Evolutionary conservation across 2,888 invertebrate genomes (phyloP), one percentile per base, ranked within the genome.

Genomic region (Hedychridium roseum): DNA sequence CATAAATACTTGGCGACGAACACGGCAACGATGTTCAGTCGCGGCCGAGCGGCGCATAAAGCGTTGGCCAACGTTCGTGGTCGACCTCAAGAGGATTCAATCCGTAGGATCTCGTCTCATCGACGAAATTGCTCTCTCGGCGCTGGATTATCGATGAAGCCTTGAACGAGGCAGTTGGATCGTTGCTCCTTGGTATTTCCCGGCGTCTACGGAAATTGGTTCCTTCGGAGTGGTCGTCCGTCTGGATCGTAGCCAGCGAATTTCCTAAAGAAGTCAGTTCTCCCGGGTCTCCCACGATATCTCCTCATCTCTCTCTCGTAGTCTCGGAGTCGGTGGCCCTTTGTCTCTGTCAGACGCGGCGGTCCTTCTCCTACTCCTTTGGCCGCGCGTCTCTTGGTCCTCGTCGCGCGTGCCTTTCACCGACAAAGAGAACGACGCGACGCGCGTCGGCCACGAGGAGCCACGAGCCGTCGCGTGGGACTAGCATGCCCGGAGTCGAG

Each of bases 381-480:
- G 14, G n/a, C 37, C 34, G 12, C 32, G 26, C 40, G 31, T 45
- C 40, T 20, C 48, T 48, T 30, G 48, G 26, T 23, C 32, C 38
- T 37, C 42, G 35, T 26, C 44, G 51, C 30, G 44, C 7, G 26
- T 12, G 26, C 20, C 23, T 12, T 26, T 40, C 20, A 43, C 50
- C 52, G 46, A 61, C 65, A 57, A 58, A 55, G 61, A 50, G 57
- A 40, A 60, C 49, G 59, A 52, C 59, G 55, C 62, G 64, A 65
- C 64, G 61, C 59, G 57, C 60, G 66, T 60, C 59, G 57, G 64
- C 67, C 66, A 66, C 63, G 67, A 67, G 67, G 65, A 68, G 67
- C 60, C 68, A 62, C 67, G 70, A 64, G 66, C 70, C 70, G 66
- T 66, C 67, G 64, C 66, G 66, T 66, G 70, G 66, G 63, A 63